Conservation (phyloP, 2,888 invertebrate species). For the Epistrophella euchroma region DNA sequence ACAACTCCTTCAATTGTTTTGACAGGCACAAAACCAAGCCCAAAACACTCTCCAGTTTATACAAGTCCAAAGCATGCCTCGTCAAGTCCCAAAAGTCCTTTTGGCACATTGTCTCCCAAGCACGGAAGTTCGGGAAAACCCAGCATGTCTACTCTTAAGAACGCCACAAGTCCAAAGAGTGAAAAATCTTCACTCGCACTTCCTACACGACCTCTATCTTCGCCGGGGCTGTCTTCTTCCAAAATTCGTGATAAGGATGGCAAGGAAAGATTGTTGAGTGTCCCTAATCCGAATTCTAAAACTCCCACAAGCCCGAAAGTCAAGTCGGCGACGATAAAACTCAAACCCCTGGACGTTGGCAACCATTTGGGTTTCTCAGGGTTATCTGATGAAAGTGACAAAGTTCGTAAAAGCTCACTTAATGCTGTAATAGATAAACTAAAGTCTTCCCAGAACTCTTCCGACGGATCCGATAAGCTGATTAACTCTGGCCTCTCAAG, state of each 20-base stretch:
- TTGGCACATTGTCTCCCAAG: slow-evolving; percentile 92
- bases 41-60: slow-evolving; percentile 90
- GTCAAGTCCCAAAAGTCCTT: slow-evolving; percentile 90
- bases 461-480: slow-evolving; percentile 67
- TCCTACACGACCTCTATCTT: slow-evolving; percentile 52
- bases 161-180: slow-evolving; percentile 88
- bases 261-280: slow-evolving; percentile 80
- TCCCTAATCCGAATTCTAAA: slow-evolving; percentile 50
- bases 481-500: slow-evolving; percentile 55
- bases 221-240: slow-evolving; percentile 46
- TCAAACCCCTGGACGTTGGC: slow-evolving; percentile 64
- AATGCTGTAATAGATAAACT: slow-evolving; percentile 95
- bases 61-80: slow-evolving; percentile 91
- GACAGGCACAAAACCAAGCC: slow-evolving; percentile 85
- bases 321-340: slow-evolving; percentile 66
- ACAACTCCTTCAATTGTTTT: slow-evolving; percentile 82
- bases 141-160: slow-evolving; percentile 94
- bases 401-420: slow-evolving; percentile 90
- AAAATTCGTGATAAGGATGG: slow-evolving; percentile 81
- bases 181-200: slow-evolving; percentile 84
- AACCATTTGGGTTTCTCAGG: slow-evolving; percentile 53
- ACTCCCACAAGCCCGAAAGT: slow-evolving; percentile 65
- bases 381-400: slow-evolving; percentile 77
- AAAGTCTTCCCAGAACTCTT: slow-evolving; percentile 87
- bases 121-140: slow-evolving; percentile 92